Conservation (phyloP, 37 sponge, comb jelly and placozoan species). For the Beroe forskalii region DNA sequence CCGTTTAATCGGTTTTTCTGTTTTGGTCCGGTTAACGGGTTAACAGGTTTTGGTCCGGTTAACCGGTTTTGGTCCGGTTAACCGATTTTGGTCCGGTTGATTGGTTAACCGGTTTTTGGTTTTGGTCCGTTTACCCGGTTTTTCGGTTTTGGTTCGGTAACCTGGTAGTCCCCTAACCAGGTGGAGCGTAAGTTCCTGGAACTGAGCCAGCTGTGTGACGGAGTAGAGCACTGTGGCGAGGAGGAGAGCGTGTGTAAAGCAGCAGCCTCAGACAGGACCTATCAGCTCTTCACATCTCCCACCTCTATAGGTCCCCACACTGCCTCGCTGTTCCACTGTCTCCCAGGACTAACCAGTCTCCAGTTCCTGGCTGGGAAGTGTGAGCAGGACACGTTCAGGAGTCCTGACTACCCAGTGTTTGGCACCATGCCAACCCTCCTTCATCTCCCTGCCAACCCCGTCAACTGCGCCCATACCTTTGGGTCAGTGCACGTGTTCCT, state of each 20-base stretch:
- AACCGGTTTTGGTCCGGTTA: no score
- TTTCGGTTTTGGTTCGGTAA: no score
- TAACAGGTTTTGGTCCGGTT: no score
- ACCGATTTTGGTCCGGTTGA: no score
- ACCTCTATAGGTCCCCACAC: background rate
- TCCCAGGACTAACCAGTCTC: background rate
- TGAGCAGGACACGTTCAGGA: background rate
- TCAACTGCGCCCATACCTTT: background rate
- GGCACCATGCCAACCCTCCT: background rate
- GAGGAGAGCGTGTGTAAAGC: conserved; percentile 5
- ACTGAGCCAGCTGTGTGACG: conserved; percentile 53
- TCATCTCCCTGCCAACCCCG: background rate
- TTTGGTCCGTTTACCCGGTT: no score
- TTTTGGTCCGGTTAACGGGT: no score
- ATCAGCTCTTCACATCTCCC: no score
- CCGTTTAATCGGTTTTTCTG: no score
- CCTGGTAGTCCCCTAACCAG: no score
- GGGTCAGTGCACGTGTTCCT: background rate
- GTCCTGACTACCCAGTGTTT: background rate
- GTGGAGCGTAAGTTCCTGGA: background rate
- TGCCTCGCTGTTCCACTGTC: background rate
- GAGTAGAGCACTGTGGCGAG: conserved; percentile 5
- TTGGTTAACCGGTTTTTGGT: no score
- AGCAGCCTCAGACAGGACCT: background rate
- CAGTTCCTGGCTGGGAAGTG: background rate